Base-by-base conservation (phyloP, 2,113 vertebrate species). In the Balaenoptera acutorostrata region DNA sequence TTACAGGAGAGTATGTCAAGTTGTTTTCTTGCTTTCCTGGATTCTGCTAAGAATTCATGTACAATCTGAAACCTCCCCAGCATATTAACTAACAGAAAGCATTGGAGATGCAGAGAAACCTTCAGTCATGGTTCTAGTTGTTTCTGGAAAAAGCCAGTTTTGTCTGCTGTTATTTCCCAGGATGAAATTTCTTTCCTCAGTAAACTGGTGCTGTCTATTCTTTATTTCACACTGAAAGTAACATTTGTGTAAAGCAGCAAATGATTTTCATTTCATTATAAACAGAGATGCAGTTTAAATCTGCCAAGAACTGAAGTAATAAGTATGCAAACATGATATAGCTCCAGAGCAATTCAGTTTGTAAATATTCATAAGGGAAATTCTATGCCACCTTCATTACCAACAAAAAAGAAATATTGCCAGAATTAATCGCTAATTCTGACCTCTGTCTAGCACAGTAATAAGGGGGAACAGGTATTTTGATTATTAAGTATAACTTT, bases 161-260 rank as follows among this genome's bases (percentile, higher is more conserved):
- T 97, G 31, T 74, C 87, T 96, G 57, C 93, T 52, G 55, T 91
- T 90, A n/a, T 92, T 98, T 83, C 84, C 90, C 77, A 97, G 97
- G 85, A 97, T 39, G 77, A 92, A 89, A 97, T 97, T 95, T 96
- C 82, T 97, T 87, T 96, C 71, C 95, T 98, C 97, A 87, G 39
- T 57, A 97, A 97, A 90, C 83, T 57, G 69, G 41, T 92, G 85
- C 90, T 80, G 36, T 82, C 81, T 55, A 52, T 97, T 98, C 78
- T 91, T 90, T 96, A 52, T 97, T 97, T 92, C 55, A 88, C 36
- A 97, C 96, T 91, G 97, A 98, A 98, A 97, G 93, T 90, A 97
- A 96, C 95, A 97, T 97, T 98, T 98, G 68, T 95, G 78, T 0
- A 44, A 97, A 96, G 96, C 88, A 96, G 93, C 97, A 98, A 98